Evolutionary conservation across 35 echinoderm and acorn worm species (phyloP), one percentile per base, ranked within the genome.

Genomic region (Apostichopus parvimensis): DNA sequence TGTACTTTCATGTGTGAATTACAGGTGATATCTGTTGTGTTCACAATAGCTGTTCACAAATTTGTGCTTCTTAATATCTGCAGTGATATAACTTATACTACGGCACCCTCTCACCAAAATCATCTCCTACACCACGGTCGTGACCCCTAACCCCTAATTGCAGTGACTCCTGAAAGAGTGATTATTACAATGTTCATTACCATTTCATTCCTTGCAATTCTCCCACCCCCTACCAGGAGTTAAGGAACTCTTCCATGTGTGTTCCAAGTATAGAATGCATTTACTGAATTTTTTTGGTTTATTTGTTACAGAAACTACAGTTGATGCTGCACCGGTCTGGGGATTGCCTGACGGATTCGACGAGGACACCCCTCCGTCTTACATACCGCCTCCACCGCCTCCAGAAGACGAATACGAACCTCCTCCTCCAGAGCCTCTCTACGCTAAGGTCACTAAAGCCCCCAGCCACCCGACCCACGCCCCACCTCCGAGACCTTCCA

Each of bases 361-460:
- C 60, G 86, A 88, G 23, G 68, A 88, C 25, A 52, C 64, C 15
- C 86, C 86, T 11, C 86, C 86, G 54, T 72, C 86, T 15, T 88
- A 88, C 52, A 2, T 73, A 11, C 86, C 86, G 34, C 86, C 86
- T 8, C 86, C 86, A 54, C 86, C 86, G 2, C 86, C 86, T 17
- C 85, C 85, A 11, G 86, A 88, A 73, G 86, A 87, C 1, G 86
- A 53, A 34, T 75, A 18, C 17, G 17, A n/a, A 15, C 79, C 75
- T 17, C 90, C 80, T 21, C 58, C 81, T 52, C 62, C 81, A 91
- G 93, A 94, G 73, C 79, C 91, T 57, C 54, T 91, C 56, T 84
- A 86, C 34, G 72, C 91, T 14, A n/a, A 85, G 60, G 54, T 80
- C 22, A 55, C 34, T 20, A 94, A 57, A 25, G 28, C 53, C 6